Conservation (phyloP, 2,797 vertebrate genomes). For the Oceanodroma leucorhoa region DNA sequence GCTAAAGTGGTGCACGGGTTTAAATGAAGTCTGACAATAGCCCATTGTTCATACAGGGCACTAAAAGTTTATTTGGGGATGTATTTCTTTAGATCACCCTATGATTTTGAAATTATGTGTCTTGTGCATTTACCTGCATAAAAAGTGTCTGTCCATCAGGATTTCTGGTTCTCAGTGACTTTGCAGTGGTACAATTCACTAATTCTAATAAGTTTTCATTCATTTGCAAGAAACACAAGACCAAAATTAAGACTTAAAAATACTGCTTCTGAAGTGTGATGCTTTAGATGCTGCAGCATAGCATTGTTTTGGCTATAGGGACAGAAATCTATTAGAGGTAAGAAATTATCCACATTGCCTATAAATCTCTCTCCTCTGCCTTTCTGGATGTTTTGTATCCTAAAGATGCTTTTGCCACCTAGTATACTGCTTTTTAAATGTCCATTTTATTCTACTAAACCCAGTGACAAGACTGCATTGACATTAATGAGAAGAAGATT, state of each 20-base stretch:
- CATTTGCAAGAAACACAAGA: background rate
- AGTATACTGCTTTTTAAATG: background rate
- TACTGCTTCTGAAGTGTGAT: background rate
- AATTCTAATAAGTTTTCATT: background rate
- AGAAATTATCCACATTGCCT: background rate
- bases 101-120: background rate
- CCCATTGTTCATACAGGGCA: background rate
- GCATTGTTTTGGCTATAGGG: background rate
- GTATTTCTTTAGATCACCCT: background rate
- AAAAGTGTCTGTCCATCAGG: background rate
- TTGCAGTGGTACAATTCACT: background rate
- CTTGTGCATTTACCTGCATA: background rate
- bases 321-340: background rate
- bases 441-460: background rate
- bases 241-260: background rate
- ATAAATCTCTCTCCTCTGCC: background rate
- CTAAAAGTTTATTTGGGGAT: background rate
- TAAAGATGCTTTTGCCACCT: background rate
- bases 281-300: background rate
- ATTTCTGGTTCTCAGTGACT: background rate
- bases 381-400: background rate
- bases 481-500: background rate
- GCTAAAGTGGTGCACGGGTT: background rate
- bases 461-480: background rate
- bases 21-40: background rate